phyloP scores from a whole-genome alignment of 64 coral and sea anemone genomes.

The Acropora tenuis region DNA sequence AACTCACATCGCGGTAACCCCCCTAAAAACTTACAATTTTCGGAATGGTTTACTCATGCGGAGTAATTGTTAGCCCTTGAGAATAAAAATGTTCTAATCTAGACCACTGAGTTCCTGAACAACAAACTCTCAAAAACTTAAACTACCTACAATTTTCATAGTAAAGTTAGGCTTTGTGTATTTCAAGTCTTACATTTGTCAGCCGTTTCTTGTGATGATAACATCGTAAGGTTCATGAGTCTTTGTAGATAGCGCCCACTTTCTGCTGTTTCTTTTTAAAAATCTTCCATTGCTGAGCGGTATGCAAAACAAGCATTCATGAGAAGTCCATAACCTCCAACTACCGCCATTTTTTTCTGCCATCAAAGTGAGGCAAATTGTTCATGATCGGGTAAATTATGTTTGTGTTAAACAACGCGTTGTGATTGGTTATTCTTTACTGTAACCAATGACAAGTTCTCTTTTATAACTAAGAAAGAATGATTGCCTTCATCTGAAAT shows the following conservation, averaged over 20 bases:
- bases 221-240: background rate
- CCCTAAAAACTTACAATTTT: too few species aligned
- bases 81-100: too few species aligned
- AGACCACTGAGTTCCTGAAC: too few species aligned
- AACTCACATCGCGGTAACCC: too few species aligned
- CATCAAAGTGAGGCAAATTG: slow-evolving; percentile 30
- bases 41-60: too few species aligned
- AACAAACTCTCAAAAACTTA: too few species aligned
- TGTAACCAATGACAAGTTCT: background rate
- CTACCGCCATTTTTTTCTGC: slow-evolving; percentile 64
- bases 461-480: background rate
- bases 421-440: slow-evolving; percentile 33
- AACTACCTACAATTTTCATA: background rate
- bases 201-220: slow-evolving; percentile 41
- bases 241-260: background rate
- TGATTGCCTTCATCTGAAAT: too few species aligned
- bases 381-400: background rate
- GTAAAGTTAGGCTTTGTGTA: background rate
- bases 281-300: background rate
- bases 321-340: background rate
- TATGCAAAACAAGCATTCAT: too few species aligned
- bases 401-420: background rate
- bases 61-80: too few species aligned
- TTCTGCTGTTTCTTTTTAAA: background rate
- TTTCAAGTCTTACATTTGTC: slow-evolving; percentile 52